These are phyloP conservation scores for Apocrypta bakeri DNA, from an alignment of 1,140 invertebrate genomes.

Conservation along the genomic window DNA sequence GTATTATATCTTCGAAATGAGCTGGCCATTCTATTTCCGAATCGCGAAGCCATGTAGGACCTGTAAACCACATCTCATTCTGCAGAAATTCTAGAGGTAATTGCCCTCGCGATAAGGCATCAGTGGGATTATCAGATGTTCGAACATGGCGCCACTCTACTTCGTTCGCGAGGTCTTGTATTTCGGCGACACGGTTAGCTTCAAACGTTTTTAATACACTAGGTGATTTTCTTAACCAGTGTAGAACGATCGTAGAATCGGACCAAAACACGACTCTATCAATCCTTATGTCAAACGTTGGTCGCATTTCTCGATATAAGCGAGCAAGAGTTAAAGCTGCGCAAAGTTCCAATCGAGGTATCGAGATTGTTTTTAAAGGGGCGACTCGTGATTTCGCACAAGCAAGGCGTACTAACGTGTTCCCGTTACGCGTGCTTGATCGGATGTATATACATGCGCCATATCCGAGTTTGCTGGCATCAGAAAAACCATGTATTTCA, in stretches of 20 bases:
- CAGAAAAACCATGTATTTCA: slow-evolving; percentile 56
- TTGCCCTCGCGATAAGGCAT: slow-evolving; percentile 52
- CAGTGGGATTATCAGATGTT: slow-evolving; percentile 57
- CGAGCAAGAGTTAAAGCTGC: slow-evolving; percentile 11
- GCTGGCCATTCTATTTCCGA: neutral
- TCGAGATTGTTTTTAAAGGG: slow-evolving; percentile 18
- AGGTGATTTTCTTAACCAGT: slow-evolving; percentile 27
- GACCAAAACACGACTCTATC: slow-evolving; percentile 1
- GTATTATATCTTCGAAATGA: no score
- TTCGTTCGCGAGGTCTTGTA: neutral
- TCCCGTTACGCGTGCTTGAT: neutral
- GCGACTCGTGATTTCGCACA: slow-evolving; percentile 46
- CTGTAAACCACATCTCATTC: slow-evolving; percentile 6
- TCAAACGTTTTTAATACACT: slow-evolving; percentile 21
- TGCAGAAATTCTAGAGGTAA: slow-evolving; percentile 2
- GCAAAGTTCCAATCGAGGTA: slow-evolving; percentile 47
- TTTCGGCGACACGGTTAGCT: slow-evolving; percentile 32
- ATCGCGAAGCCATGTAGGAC: slow-evolving; percentile 9
- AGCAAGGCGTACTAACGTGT: neutral
- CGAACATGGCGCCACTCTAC: slow-evolving; percentile 58
- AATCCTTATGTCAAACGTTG: neutral
- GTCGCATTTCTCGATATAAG: neutral
- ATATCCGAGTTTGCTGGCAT: slow-evolving; percentile 54
- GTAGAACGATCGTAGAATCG: slow-evolving; percentile 29
- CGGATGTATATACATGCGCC: slow-evolving; percentile 54